Evolutionary conservation across 2,113 vertebrate genomes (phyloP).

Genomic region (Semicossyphus pulcher): DNA sequence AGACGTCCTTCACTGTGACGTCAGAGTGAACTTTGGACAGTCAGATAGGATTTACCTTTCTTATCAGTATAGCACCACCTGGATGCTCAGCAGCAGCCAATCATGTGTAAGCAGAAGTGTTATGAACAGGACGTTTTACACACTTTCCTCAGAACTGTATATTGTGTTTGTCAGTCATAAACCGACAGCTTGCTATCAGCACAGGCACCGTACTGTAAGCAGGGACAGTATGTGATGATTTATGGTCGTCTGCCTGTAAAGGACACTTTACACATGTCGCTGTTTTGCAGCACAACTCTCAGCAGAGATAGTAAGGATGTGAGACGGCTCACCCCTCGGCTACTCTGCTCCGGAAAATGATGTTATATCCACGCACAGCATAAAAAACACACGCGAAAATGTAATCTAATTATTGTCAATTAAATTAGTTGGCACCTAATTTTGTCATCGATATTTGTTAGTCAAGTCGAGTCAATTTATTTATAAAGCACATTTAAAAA

Average conservation of each 20-base stretch:
- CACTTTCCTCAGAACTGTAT: neutral
- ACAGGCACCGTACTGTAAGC: neutral
- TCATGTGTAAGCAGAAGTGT: neutral
- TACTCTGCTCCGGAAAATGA: too few relatives aligned
- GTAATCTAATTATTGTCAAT: too few relatives aligned
- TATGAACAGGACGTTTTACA: neutral
- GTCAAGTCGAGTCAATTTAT: too few relatives aligned
- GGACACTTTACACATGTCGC: neutral
- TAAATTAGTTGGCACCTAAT: too few relatives aligned
- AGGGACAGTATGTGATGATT: neutral
- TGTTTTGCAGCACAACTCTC: too few relatives aligned
- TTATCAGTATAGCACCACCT: neutral
- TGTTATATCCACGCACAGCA: too few relatives aligned
- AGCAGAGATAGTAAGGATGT: too few relatives aligned
- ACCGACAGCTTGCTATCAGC: constrained; percentile 31
- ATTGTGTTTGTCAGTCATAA: constrained; percentile 30
- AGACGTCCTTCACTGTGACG: too few relatives aligned
- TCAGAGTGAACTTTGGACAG: constrained; percentile 36
- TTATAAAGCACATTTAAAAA: too few relatives aligned
- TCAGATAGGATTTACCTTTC: neutral
- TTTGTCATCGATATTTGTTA: too few relatives aligned
- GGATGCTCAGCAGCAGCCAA: constrained; percentile 28
- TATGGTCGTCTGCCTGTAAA: neutral
- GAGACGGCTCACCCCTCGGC: too few relatives aligned
- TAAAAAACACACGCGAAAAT: too few relatives aligned